These are phyloP conservation scores for Apteryx owenii DNA, from an alignment of 2,113 vertebrate genomes.

Conservation along the genomic window DNA sequence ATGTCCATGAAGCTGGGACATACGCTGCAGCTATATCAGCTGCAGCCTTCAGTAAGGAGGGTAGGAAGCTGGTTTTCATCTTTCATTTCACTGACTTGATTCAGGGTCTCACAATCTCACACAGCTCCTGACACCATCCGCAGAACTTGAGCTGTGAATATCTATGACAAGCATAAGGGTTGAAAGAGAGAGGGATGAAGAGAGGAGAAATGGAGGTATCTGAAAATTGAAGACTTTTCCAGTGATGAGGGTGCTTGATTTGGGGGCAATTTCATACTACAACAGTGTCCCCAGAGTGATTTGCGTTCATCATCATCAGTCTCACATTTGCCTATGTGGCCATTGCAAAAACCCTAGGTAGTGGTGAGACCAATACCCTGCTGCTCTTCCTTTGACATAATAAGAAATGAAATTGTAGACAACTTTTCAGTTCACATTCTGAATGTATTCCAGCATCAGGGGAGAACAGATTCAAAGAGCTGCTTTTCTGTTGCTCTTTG, in stretches of 20 bases:
- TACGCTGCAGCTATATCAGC: rapidly evolving
- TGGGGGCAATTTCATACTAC: background rate
- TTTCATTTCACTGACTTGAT: background rate
- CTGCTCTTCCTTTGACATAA: background rate
- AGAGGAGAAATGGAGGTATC: no score
- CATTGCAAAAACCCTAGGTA: background rate
- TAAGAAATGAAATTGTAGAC: background rate
- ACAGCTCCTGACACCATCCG: background rate
- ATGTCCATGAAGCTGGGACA: background rate
- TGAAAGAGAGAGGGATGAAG: background rate
- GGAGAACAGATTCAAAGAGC: background rate
- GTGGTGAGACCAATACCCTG: background rate
- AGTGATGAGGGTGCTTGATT: background rate
- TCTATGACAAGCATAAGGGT: background rate
- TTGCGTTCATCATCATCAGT: background rate
- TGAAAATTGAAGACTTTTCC: background rate
- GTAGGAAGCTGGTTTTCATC: background rate
- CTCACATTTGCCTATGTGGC: background rate
- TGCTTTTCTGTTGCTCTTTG: background rate
- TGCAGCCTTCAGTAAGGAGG: background rate
- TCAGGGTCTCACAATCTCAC: background rate
- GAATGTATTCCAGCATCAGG: background rate
- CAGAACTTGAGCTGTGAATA: no score
- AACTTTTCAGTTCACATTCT: background rate
- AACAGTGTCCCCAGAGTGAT: background rate